These are phyloP conservation scores for Ceyx cyanopectus DNA, from an alignment of 2,113 vertebrate genomes.

Conservation along the genomic window DNA sequence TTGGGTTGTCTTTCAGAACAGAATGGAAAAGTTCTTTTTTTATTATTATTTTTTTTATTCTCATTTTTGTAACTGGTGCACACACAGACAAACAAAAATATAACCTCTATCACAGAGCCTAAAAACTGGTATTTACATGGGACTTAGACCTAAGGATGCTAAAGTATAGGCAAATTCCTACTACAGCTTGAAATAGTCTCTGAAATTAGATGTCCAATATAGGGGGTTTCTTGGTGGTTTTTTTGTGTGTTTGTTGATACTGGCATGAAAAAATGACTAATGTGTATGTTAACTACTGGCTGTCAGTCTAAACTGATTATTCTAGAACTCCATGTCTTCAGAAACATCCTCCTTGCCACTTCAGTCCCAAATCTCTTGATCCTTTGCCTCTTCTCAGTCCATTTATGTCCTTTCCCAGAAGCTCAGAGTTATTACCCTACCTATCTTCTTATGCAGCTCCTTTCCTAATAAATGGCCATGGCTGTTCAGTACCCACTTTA, in stretches of 20 bases:
- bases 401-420: background rate
- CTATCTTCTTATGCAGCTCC: background rate
- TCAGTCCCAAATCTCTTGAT: background rate
- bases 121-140: background rate
- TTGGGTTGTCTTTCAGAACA: background rate
- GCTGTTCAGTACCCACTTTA: background rate
- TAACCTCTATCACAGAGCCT: background rate
- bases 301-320: background rate
- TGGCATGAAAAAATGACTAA: background rate
- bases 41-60: background rate
- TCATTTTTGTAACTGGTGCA: background rate
- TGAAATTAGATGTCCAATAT: background rate
- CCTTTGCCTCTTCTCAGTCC: background rate
- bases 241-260: background rate
- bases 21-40: background rate
- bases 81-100: rapidly evolving
- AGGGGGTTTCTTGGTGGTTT: background rate
- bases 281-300: background rate
- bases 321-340: background rate
- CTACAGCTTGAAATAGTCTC: background rate
- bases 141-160: background rate
- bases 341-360: background rate
- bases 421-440: background rate
- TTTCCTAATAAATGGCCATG: background rate
- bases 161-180: background rate